Percentiles rank a stretch among this genome's conserved stretches.
These are phyloP conservation scores for Wasmannia auropunctata DNA, from an alignment of 1,140 invertebrate genomes.

Conservation along the genomic window DNA sequence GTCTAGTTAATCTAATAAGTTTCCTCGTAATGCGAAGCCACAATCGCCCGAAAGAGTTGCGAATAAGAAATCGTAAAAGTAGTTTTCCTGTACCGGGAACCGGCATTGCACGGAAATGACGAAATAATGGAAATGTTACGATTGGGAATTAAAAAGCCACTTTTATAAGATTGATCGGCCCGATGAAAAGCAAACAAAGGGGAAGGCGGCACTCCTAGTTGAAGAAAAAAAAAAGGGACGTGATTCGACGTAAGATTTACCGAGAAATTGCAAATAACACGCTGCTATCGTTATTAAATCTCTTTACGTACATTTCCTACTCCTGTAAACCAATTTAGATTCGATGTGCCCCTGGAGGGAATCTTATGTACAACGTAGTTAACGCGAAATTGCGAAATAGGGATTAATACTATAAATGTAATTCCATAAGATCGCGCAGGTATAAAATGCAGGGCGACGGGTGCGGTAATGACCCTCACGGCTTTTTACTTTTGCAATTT, in stretches of 20 bases:
- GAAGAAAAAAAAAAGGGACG: neutral
- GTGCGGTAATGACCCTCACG: constrained; percentile 42
- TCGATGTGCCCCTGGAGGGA: neutral
- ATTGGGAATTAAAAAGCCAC: neutral
- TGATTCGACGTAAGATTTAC: neutral
- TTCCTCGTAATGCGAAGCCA: neutral
- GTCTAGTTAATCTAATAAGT: neutral
- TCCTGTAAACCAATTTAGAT: constrained; percentile 30
- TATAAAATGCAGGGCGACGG: constrained; percentile 20
- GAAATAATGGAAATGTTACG: constrained; percentile 38
- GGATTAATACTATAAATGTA: constrained; percentile 62
- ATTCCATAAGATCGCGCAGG: constrained; percentile 43
- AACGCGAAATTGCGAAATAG: constrained; percentile 18
- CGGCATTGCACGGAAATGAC: neutral
- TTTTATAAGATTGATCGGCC: neutral
- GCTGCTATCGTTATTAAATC: constrained; percentile 7
- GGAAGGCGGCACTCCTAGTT: neutral
- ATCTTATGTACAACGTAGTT: constrained; percentile 39
- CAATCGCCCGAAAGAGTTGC: neutral
- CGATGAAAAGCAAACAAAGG: neutral
- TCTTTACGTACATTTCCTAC: neutral
- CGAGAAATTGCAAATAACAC: neutral
- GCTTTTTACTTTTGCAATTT: constrained; percentile 60
- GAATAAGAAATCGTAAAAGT: constrained; percentile 5
- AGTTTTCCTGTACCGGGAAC: neutral